phyloP scores from a whole-genome alignment of 1,140 invertebrate genomes.

The Pseudomyrmex sp. region DNA sequence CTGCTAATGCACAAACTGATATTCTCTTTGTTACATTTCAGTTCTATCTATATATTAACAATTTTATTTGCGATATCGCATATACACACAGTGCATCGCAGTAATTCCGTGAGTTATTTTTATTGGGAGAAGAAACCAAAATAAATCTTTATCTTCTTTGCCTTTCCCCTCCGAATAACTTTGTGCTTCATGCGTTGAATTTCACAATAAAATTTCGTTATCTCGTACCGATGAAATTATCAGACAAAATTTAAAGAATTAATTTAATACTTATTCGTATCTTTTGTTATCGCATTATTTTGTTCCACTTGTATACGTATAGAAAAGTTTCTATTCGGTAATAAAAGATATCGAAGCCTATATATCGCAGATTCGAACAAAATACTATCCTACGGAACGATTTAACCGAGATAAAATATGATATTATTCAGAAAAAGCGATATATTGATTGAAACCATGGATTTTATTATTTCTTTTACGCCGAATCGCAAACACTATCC shows the following conservation, averaged over 20 bases:
- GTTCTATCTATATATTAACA: constrained; percentile 9
- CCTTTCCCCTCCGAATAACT: neutral
- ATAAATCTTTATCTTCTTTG: constrained; percentile 21
- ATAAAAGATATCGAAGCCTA: constrained; percentile 6
- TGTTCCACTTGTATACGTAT: neutral
- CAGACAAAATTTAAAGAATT: neutral
- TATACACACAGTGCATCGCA: neutral
- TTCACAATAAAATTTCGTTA: neutral
- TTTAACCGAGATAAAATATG: constrained; percentile 37
- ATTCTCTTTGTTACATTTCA: constrained; percentile 11
- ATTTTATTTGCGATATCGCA: constrained; percentile 12
- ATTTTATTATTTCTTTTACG: constrained; percentile 16
- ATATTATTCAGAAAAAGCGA: constrained; percentile 24
- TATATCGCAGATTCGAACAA: constrained; percentile 2
- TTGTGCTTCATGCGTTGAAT: neutral
- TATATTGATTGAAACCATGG: constrained; percentile 21
- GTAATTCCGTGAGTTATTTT: constrained; percentile 27
- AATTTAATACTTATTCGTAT: constrained; percentile 6
- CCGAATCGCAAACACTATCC: neutral
- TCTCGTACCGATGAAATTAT: neutral
- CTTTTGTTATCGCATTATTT: neutral
- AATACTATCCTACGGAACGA: neutral
- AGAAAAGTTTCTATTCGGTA: neutral
- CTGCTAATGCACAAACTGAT: constrained; percentile 6
- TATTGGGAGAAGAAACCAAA: neutral